phyloP scores from a whole-genome alignment of 2,113 vertebrate species.

The Jaculus jaculus region DNA sequence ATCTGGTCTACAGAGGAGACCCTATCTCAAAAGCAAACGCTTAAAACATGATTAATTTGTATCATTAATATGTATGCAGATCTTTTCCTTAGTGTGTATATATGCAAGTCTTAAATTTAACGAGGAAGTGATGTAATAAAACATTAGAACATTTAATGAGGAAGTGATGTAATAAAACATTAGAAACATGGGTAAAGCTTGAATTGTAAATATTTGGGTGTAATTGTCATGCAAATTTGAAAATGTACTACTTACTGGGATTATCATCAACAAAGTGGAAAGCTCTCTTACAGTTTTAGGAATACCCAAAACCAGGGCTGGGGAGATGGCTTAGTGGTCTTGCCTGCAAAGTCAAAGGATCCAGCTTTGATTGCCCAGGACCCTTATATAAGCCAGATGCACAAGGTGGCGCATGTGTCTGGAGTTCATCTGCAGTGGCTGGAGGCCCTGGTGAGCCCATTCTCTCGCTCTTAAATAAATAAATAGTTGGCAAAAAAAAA shows the following conservation, averaged over 20 bases:
- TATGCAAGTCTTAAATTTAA: not conserved
- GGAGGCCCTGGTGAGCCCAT: too few species aligned
- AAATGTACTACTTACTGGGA: not conserved
- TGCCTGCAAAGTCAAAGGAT: too few species aligned
- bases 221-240: slow-evolving; percentile 3
- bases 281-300: slow-evolving; percentile 12
- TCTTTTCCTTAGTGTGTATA: not conserved
- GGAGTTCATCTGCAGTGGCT: too few species aligned
- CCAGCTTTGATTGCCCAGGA: too few species aligned
- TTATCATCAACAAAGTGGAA: slow-evolving; percentile 28
- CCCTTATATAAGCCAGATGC: too few species aligned
- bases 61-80: not conserved
- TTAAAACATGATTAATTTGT: not conserved
- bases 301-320: not conserved
- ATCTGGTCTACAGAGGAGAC: not conserved
- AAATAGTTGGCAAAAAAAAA: too few species aligned
- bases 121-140: not conserved
- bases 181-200: not conserved
- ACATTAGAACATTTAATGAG: not conserved
- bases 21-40: not conserved
- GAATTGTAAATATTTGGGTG: slow-evolving; percentile 10
- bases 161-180: not conserved
- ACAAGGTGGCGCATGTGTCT: too few species aligned
- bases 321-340: too few species aligned
- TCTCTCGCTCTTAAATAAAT: too few species aligned